Base-by-base conservation (phyloP, 2,113 vertebrate species). In the Myxocyprinus asiaticus region DNA sequence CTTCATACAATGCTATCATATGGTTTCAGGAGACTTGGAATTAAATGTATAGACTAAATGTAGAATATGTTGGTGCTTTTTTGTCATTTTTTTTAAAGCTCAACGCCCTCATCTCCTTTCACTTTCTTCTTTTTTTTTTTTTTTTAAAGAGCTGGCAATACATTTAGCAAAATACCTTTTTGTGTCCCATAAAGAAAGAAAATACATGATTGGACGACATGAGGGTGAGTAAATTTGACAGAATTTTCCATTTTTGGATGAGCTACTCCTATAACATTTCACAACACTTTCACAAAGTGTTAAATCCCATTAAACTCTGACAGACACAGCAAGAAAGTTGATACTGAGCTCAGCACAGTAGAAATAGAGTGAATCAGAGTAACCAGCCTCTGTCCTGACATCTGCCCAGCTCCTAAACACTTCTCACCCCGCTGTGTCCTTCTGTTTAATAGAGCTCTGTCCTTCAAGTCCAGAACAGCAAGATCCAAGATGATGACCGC, bases 301-400 rank as follows among this genome's bases (percentile, higher is more conserved):
- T 72, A 61, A 61, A 59, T 72, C 70, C 55, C n/a, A 61, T 72
- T 72, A 72, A 72, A 72, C 9, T 72, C 55, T 59, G 69, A 72
- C 69, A 47, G 55, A 43, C 69, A 0, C 55, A 59, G 55, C 8
- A 15, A 33, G 69, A 55, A 72, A 47, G 69, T 9, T 17, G 69
- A 72, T 72, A 47, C n/a, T 17, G 42, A 59, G 43, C 55, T 10
- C 6, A n/a, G 14, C 55, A 11, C n/a, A 7, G 43, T 59, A 45
- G 48, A 69, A 69, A 68, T 11, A 12, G 55, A 5, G 33, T 1
- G 42, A 17, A n/a, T 9, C 53, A 6, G 11, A 5, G 53, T 56
- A n/a, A 15, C 5, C 53, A 59, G n/a, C 43, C 10, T 22, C n/a
- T 9, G n/a, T 56, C 56, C 66, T 59, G 15, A 67, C 53, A 67